A percentile compares a stretch with the other conserved stretches of the same genome.
phyloP scores from a whole-genome alignment of 2,113 vertebrate species.

The Zapus hudsonius region DNA sequence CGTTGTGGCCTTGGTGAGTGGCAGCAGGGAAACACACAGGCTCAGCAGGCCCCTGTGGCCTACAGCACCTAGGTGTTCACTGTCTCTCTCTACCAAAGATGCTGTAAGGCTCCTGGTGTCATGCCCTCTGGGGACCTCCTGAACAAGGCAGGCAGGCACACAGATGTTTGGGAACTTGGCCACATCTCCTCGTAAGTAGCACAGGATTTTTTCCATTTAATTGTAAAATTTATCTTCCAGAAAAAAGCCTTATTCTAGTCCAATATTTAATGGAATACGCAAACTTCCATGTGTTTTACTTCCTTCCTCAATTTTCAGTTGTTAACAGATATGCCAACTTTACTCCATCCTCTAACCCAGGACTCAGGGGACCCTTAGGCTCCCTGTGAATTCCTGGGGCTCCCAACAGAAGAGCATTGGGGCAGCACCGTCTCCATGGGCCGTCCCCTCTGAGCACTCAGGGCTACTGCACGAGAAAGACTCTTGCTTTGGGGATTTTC shows the following conservation, averaged over 20 bases:
- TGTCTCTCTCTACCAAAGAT: accelerated
- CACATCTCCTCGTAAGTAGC: background rate
- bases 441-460: too few species aligned
- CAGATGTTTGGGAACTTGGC: background rate
- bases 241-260: background rate
- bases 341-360: background rate
- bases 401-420: too few species aligned
- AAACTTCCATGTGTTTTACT: background rate
- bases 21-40: accelerated
- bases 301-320: background rate
- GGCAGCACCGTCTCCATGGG: too few species aligned
- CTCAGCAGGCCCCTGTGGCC: accelerated
- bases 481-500: background rate
- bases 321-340: background rate
- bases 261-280: background rate
- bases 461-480: background rate
- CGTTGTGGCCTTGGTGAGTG: accelerated
- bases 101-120: background rate
- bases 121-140: background rate
- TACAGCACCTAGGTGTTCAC: accelerated
- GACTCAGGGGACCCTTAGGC: background rate
- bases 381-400: background rate
- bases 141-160: background rate
- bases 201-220: background rate
- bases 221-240: background rate